Evolutionary conservation across 2,113 vertebrate genomes (phyloP).

Genomic region (Solenodon paradoxus): DNA sequence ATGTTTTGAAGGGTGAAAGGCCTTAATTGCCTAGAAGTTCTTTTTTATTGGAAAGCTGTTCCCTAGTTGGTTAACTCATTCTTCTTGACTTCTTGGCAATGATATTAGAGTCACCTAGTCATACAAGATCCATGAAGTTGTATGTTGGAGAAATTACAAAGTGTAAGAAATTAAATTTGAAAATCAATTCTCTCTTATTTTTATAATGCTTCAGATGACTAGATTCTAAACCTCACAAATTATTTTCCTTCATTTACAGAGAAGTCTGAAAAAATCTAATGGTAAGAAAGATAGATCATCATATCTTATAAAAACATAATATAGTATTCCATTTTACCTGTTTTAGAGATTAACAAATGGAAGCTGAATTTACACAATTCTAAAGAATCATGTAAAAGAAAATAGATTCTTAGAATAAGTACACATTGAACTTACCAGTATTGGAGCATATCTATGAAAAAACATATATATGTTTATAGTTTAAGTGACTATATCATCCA

Average conservation of each 20-base stretch:
- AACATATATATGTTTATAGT: neutral
- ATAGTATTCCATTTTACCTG: neutral
- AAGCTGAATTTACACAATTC: neutral
- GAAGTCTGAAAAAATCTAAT: neutral
- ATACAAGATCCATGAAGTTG: neutral
- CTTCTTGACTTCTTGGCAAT: neutral
- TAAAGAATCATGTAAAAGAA: neutral
- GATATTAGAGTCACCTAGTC: neutral
- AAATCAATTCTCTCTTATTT: neutral
- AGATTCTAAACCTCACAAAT: neutral
- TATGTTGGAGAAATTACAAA: slow-evolving; percentile 20
- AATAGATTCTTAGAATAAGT: neutral
- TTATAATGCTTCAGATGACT: neutral
- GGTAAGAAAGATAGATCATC: neutral
- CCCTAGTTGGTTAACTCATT: slow-evolving; percentile 7
- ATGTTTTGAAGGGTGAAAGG: neutral
- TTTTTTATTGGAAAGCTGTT: neutral
- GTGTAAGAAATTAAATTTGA: slow-evolving; percentile 19
- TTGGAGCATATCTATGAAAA: neutral
- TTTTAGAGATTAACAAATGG: neutral
- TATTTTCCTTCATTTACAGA: too few species aligned
- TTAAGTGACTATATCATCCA: neutral
- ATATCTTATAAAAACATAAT: neutral
- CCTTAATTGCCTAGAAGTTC: neutral
- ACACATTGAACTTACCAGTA: neutral